These are phyloP conservation scores for Opisthograptis luteolata DNA, from an alignment of 2,888 invertebrate genomes.

Conservation along the genomic window DNA sequence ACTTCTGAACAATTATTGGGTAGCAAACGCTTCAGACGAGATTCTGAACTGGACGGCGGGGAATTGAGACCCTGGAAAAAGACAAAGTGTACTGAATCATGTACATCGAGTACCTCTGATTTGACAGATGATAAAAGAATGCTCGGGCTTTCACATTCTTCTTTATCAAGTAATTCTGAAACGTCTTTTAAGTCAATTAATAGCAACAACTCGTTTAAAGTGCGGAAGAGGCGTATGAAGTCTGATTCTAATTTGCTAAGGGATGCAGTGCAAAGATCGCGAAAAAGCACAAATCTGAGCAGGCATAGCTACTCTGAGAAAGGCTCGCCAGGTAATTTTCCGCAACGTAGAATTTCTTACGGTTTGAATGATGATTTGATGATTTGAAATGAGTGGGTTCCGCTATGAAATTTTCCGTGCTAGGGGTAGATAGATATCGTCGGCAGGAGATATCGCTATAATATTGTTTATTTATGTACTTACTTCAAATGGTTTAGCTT, in stretches of 20 bases:
- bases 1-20: conserved; percentile 52
- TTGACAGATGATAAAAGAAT: conserved; percentile 48
- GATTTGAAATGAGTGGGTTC: no score
- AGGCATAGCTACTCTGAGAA: conserved; percentile 53
- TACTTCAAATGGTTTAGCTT: no score
- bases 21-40: conserved; percentile 62
- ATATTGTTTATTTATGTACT: no score
- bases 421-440: no score
- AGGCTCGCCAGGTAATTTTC: conserved; percentile 53
- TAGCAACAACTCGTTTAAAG: conserved; percentile 68
- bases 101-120: conserved; percentile 60
- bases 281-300: conserved; percentile 49
- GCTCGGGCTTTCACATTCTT: conserved; percentile 42
- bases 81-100: conserved; percentile 60
- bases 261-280: conserved; percentile 65
- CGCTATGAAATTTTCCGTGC: no score
- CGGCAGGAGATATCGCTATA: no score
- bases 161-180: conserved; percentile 53
- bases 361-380: no score
- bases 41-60: conserved; percentile 52
- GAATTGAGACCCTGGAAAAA: conserved; percentile 63
- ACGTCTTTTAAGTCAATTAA: conserved; percentile 71
- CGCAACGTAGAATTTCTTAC: not conserved
- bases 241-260: conserved; percentile 68
- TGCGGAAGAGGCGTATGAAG: conserved; percentile 66